Evolutionary conservation across 2,888 invertebrate species (phyloP), one percentile per base, ranked within the genome.

Genomic region (Coremacera marginata): DNA sequence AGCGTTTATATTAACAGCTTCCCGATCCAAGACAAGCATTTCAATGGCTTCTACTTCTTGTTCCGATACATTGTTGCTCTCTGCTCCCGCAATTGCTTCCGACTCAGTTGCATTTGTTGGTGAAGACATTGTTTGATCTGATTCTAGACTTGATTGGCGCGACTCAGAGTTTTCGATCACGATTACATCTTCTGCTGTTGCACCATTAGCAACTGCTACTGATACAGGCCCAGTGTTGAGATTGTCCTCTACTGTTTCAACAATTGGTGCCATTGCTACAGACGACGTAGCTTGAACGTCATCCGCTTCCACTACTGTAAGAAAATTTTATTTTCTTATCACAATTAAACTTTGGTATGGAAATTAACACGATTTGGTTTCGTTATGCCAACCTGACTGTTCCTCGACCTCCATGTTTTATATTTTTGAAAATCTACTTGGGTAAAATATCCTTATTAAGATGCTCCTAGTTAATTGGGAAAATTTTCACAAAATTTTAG

Each of bases 331-430:
- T 44, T 11, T 11, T 44, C 7, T 44, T 44, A 37, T 37, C 37
- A 8, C 37, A 37, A 37, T 11, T 44, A 44, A 44, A 44, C 7
- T 44, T 44, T 14, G 11, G 11, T 7, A 44, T 11, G 2, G 44
- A 44, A 11, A 44, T 44, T 11, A 44, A 44, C 37, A 44, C 2
- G 44, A 2, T 4, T 8, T 44, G 44, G 1, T 44, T 14, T 44
- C 11, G 1, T 11, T 11, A 44, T 44, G 71, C 77, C n/a, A 72
- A 63, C 73, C 80, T 52, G 62, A 51, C 68, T 67, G 74, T 76
- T 80, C 81, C 51, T 80, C 80, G n/a, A 80, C 76, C 60, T 81
- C 81, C 81, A 81, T 80, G n/a, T 49, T 75, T 7, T 34, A 14
- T 14, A 63, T 62, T 37, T 8, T 5, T 31, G 34, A 9, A 31